Conservation (phyloP, 2,797 vertebrate species). For the Myotis vivesi region DNA sequence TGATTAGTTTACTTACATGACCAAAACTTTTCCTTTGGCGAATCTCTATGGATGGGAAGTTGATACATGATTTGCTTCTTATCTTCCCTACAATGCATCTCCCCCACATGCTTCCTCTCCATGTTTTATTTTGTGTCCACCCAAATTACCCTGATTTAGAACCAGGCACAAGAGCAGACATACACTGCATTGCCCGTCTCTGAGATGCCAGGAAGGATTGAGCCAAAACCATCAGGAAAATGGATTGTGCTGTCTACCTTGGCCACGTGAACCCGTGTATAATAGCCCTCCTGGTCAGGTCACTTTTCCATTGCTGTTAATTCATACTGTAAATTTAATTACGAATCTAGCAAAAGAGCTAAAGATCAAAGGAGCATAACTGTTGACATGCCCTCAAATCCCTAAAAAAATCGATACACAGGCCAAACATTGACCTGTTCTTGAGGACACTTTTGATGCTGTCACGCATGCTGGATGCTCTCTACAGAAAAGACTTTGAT, state of each 20-base stretch:
- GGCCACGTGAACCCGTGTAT: background rate
- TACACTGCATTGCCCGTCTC: background rate
- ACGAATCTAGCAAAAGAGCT: background rate
- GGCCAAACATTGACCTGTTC: background rate
- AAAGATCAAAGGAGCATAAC: conserved; percentile 32
- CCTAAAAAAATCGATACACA: background rate
- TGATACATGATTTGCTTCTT: background rate
- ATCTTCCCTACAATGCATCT: background rate
- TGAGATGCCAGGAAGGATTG: background rate
- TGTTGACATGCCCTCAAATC: background rate
- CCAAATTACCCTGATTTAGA: background rate
- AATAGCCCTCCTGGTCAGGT: background rate
- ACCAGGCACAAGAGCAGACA: background rate
- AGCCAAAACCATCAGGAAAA: background rate
- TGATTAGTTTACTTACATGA: background rate
- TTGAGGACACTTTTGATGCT: background rate
- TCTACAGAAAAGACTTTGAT: background rate
- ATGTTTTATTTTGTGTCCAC: background rate
- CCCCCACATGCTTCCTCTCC: background rate
- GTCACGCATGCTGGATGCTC: background rate
- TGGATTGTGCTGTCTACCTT: background rate
- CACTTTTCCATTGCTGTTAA: background rate
- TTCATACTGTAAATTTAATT: background rate
- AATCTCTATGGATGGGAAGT: background rate
- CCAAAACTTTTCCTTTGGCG: background rate